These are phyloP conservation scores for Callaeas wilsoni DNA, from an alignment of 2,113 vertebrate genomes.

Conservation along the genomic window DNA sequence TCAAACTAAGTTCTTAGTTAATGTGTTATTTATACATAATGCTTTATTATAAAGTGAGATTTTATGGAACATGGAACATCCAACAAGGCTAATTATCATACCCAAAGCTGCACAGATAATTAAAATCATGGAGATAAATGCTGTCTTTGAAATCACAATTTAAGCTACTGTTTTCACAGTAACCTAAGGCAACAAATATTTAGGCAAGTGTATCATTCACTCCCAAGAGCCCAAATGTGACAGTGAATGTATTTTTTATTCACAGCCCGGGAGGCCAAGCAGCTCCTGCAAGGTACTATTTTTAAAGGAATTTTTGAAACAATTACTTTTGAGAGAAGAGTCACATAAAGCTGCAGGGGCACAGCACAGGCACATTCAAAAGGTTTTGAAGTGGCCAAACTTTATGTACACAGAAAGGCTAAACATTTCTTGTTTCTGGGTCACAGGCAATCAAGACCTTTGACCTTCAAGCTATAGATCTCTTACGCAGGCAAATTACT, in stretches of 20 bases:
- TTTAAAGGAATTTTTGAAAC: conserved; percentile 6
- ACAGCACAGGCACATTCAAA: conserved; percentile 22
- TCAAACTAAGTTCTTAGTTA: neutral
- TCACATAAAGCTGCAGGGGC: neutral
- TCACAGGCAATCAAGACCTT: conserved; percentile 49
- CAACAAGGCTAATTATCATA: neutral
- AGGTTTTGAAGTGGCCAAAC: conserved; percentile 43
- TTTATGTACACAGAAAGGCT: conserved; percentile 36
- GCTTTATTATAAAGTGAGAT: neutral
- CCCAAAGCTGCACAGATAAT: neutral
- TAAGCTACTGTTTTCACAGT: neutral
- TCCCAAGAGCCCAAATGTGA: neutral
- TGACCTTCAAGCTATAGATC: conserved; percentile 64
- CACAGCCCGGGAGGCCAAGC: neutral
- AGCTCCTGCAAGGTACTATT: neutral
- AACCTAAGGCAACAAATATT: neutral
- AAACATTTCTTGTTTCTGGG: conserved; percentile 60
- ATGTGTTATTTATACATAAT: neutral
- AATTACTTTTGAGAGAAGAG: neutral
- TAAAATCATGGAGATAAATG: neutral
- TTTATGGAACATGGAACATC: neutral
- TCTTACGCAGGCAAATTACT: conserved; percentile 72
- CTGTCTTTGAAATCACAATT: neutral
- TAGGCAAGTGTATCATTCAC: neutral
- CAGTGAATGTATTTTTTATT: neutral